Percentiles rank a stretch among this genome's conserved stretches.
phyloP scores from a whole-genome alignment of 2,113 vertebrate species.

The Ivindomyrus marchei region DNA sequence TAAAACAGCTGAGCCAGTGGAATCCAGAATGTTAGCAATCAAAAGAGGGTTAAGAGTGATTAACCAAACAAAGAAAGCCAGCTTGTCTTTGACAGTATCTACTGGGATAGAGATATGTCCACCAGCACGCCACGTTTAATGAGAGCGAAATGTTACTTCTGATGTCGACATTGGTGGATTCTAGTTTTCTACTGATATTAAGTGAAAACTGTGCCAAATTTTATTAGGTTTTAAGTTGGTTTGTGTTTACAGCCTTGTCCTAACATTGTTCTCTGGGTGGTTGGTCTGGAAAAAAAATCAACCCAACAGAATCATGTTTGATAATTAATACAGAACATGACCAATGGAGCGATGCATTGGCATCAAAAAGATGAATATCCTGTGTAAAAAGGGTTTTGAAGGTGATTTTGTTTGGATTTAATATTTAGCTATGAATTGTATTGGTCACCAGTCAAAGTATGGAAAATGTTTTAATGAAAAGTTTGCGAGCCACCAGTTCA shows the following conservation, averaged over 20 bases:
- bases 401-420: not conserved
- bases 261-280: not conserved
- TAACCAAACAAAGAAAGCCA: not conserved
- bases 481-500: not conserved
- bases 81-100: not conserved
- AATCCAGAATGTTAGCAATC: not conserved
- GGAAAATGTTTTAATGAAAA: not conserved
- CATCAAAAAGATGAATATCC: not conserved
- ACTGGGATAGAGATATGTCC: not conserved
- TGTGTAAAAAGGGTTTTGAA: not conserved
- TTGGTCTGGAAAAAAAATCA: not conserved
- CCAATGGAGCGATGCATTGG: not conserved
- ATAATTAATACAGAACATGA: not conserved
- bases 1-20: not conserved
- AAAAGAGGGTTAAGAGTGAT: not conserved
- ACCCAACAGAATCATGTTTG: not conserved
- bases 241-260: not conserved
- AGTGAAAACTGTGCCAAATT: conserved; percentile 4
- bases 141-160: not conserved
- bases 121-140: not conserved
- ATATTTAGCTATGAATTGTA: not conserved
- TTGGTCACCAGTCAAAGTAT: not conserved
- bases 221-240: not conserved
- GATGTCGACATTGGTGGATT: not conserved
- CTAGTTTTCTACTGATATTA: not conserved